These are phyloP conservation scores for Scleropages formosus DNA, from an alignment of 2,797 vertebrate genomes.

Conservation along the genomic window DNA sequence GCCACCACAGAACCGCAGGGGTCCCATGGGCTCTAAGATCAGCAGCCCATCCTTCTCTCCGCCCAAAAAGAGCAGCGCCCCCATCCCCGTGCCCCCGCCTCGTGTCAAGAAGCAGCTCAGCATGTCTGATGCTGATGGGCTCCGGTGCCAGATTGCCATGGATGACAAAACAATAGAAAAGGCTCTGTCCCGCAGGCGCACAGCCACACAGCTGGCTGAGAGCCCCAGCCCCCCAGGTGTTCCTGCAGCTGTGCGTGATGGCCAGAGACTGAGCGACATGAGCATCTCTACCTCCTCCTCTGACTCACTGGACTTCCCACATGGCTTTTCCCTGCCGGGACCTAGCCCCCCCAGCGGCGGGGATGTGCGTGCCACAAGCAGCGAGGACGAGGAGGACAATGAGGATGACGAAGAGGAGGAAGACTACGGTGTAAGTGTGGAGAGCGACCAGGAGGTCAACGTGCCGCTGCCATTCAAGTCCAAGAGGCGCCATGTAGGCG, in stretches of 20 bases:
- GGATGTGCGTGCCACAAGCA: constrained; percentile 75
- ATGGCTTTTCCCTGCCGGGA: constrained; percentile 74
- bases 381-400: constrained; percentile 77
- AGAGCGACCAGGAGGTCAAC: constrained; percentile 86
- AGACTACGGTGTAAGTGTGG: constrained; percentile 84
- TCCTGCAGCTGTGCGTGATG: constrained; percentile 41
- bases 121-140: constrained; percentile 60
- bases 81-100: constrained; percentile 81
- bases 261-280: constrained; percentile 89
- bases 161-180: constrained; percentile 72
- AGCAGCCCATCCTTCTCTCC: constrained; percentile 40
- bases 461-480: constrained; percentile 79
- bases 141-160: constrained; percentile 68
- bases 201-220: constrained; percentile 44
- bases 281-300: constrained; percentile 96
- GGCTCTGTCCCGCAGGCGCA: constrained; percentile 64
- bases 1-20: constrained; percentile 26
- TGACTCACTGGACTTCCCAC: constrained; percentile 87
- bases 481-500: constrained; percentile 68
- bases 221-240: constrained; percentile 46
- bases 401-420: constrained; percentile 70
- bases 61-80: constrained; percentile 51
- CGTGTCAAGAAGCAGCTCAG: constrained; percentile 73
- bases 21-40: constrained; percentile 46
- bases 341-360: constrained; percentile 44